phyloP scores from a whole-genome alignment of 1,140 invertebrate species.

The Mizuhopecten yessoensis region DNA sequence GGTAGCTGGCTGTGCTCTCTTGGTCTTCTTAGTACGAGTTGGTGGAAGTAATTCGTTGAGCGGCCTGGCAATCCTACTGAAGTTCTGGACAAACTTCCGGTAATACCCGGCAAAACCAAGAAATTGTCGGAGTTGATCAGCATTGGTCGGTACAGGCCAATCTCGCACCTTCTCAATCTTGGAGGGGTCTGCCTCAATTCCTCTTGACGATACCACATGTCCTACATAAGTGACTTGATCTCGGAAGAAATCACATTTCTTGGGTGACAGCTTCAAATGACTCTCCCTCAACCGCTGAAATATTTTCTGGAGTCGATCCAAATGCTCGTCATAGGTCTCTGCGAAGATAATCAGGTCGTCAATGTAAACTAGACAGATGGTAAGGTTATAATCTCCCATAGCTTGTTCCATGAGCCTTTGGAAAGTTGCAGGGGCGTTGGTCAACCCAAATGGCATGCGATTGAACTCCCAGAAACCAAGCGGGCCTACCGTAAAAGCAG shows the following conservation, averaged over 20 bases:
- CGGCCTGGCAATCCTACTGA: conserved; percentile 57
- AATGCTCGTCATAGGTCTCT: conserved; percentile 78
- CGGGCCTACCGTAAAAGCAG: too few relatives aligned
- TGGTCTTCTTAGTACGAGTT: background rate
- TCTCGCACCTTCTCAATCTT: conserved; percentile 73
- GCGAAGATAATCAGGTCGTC: conserved; percentile 66
- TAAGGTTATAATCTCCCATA: too few relatives aligned
- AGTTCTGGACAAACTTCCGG: conserved; percentile 63
- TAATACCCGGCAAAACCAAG: conserved; percentile 69
- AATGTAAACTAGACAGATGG: conserved; percentile 44
- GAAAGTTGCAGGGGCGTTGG: too few relatives aligned
- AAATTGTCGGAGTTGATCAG: conserved; percentile 70
- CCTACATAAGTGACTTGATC: conserved; percentile 6
- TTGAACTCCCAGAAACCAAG: conserved; percentile 50
- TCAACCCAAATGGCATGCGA: too few relatives aligned
- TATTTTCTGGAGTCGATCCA: conserved; percentile 81
- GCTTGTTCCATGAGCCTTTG: too few relatives aligned
- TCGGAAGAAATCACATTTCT: conserved; percentile 81
- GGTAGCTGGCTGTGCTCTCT: background rate
- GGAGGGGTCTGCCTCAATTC: conserved; percentile 62
- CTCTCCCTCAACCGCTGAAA: conserved; percentile 78
- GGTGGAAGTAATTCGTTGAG: too few relatives aligned
- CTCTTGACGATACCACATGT: conserved; percentile 63
- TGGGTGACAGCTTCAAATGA: conserved; percentile 81
- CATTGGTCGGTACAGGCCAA: conserved; percentile 69